phyloP scores from a whole-genome alignment of 2,888 invertebrate genomes.

The Labia minor region DNA sequence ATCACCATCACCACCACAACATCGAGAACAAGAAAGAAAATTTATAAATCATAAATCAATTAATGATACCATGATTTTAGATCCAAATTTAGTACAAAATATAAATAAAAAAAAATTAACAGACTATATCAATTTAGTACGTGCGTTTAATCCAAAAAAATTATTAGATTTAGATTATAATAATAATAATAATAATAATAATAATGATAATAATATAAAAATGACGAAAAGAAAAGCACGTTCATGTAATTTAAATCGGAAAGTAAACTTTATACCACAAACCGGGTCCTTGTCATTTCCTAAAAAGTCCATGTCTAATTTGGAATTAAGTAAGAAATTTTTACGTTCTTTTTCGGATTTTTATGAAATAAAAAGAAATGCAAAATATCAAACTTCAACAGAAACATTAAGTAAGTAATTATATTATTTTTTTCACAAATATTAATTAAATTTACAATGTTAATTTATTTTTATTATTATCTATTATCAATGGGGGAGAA shows the following conservation, averaged over 20 bases:
- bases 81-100: too few relatives aligned
- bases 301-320: background rate
- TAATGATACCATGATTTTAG: too few relatives aligned
- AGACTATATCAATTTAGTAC: background rate
- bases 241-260: background rate
- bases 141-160: background rate
- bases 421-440: too few relatives aligned
- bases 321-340: background rate
- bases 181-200: background rate
- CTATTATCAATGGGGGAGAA: too few relatives aligned
- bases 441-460: too few relatives aligned
- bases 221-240: background rate
- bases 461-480: too few relatives aligned
- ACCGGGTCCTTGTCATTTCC: background rate
- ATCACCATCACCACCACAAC: too few relatives aligned
- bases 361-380: background rate
- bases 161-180: background rate
- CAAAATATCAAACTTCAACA: too few relatives aligned
- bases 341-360: background rate
- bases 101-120: background rate
- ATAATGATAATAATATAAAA: background rate
- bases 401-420: too few relatives aligned
- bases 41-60: too few relatives aligned
- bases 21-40: too few relatives aligned
- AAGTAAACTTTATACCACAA: background rate